Evolutionary conservation across 2,888 invertebrate genomes (phyloP), one percentile per base, ranked within the genome.

Genomic region (Cyaniris semiargus): DNA sequence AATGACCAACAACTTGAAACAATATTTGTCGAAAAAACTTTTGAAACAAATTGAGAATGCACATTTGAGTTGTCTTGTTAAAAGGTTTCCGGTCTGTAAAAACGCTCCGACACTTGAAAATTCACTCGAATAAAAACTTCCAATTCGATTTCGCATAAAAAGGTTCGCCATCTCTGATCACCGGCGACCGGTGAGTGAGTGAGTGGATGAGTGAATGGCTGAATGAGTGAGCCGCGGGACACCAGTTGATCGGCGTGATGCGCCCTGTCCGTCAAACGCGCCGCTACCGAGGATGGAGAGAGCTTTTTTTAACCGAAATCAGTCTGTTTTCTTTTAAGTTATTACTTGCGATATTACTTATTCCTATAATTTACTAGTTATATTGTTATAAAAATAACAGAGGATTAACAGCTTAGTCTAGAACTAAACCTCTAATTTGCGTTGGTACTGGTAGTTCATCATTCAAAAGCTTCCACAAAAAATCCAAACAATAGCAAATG

Each of bases 161-260:
- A 83, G 83, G 85, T 80, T 77, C 83, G 84, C 86, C 88, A 92
- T 90, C 90, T 87, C 87, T 85, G 92, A 92, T 92, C 92, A 93
- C 91, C 88, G 86, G 86, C 88, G 90, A 90, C 87, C 89, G 87
- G 87, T 88, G 90, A 88, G 84, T 89, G 53, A 53, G 53, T 53
- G 89, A 87, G 85, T 83, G 87, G 87, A 84, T 82, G 86, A 84
- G 81, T 84, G 85, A 85, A 81, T 81, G 84, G 81, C 83, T 83
- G 83, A 72, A 81, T 80, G 84, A 83, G 81, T 84, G 80, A 75
- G 80, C 78, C 81, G 72, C 86, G 89, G 90, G 90, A 91, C 93
- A 92, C 93, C 91, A 92, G 93, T 93, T 93, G 93, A 93, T 92
- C 93, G 88, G 85, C 88, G 86, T 91, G 92, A 93, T 90, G 92